Evolutionary conservation across 1,140 invertebrate genomes (phyloP).

Genomic region (Ceratitis capitata): DNA sequence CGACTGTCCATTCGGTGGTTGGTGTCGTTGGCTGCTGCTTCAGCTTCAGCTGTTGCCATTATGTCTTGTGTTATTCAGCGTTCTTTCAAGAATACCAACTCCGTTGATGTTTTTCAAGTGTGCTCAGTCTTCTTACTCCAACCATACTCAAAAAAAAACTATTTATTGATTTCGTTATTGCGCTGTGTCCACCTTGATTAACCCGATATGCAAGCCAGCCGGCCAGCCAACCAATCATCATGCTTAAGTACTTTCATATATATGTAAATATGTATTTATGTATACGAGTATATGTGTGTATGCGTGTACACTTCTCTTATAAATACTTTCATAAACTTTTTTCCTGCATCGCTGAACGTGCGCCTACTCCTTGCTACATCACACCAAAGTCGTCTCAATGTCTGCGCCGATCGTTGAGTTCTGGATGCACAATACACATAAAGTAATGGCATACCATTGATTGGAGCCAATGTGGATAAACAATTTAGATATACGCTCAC

Average conservation of each 20-base stretch:
- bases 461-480: neutral
- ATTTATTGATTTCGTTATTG: neutral
- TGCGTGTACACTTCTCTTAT: neutral
- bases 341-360: neutral
- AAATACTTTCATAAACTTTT: neutral
- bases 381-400: neutral
- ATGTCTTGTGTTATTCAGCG: neutral
- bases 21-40: too few relatives aligned
- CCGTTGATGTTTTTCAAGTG: neutral
- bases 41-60: neutral
- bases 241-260: too few relatives aligned
- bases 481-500: neutral
- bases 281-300: neutral
- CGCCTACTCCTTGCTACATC: neutral
- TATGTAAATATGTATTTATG: too few relatives aligned
- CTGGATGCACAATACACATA: neutral
- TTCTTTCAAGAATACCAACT: neutral
- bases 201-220: neutral
- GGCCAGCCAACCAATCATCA: too few relatives aligned
- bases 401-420: neutral
- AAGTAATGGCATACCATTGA: neutral
- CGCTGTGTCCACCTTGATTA: neutral
- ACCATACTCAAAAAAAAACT: neutral
- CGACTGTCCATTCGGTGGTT: neutral
- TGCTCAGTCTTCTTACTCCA: neutral